Conservation (phyloP, 2,888 invertebrate species). For the Eugnorisma glareosa region DNA sequence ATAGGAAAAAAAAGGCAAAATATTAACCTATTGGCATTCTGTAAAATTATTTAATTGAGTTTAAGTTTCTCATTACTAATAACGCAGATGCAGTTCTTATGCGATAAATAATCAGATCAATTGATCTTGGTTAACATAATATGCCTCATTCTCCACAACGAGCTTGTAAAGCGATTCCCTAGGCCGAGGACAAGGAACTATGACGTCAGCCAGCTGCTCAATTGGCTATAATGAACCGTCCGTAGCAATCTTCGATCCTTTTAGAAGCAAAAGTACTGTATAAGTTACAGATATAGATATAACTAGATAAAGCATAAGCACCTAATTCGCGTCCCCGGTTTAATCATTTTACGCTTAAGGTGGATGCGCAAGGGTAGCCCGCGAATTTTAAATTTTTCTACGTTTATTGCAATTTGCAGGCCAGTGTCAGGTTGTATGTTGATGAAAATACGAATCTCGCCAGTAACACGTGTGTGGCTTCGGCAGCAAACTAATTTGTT, state of each 20-base stretch:
- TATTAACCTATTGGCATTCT: not conserved
- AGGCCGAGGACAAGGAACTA: conserved; percentile 58
- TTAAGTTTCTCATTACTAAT: not conserved
- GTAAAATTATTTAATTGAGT: not conserved
- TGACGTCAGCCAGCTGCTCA: conserved; percentile 55
- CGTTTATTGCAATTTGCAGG: too few relatives aligned
- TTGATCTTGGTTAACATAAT: conserved; percentile 51
- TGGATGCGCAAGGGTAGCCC: too few relatives aligned
- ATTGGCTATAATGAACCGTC: conserved; percentile 40
- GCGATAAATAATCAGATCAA: conserved; percentile 44
- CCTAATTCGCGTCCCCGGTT: too few relatives aligned
- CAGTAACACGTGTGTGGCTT: too few relatives aligned
- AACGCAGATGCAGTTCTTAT: conserved; percentile 26
- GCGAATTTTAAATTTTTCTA: too few relatives aligned
- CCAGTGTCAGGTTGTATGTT: too few relatives aligned
- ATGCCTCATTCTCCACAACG: conserved; percentile 29
- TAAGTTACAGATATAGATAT: not conserved
- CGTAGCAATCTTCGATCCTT: conserved; percentile 21
- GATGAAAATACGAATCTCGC: too few relatives aligned
- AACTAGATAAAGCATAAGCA: too few relatives aligned
- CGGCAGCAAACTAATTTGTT: too few relatives aligned
- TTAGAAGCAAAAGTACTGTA: conserved; percentile 15
- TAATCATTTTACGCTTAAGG: too few relatives aligned
- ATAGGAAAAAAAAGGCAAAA: not conserved
- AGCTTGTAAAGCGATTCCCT: conserved; percentile 55